Conservation (phyloP, 1,140 invertebrate species). For the Halyomorpha halys region DNA sequence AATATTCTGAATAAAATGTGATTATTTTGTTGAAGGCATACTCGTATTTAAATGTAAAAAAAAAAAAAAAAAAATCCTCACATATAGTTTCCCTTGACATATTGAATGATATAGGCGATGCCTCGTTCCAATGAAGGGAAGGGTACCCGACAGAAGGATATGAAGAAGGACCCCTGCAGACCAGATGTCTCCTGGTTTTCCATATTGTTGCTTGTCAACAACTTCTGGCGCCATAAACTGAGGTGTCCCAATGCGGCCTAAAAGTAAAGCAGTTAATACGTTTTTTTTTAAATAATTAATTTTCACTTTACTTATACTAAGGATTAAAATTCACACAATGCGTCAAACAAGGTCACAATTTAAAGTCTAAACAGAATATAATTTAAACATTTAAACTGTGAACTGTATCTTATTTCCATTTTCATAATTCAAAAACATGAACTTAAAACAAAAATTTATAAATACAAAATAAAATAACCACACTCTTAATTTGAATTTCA, state of each 20-base stretch:
- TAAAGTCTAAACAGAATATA: too few species aligned
- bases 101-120: conserved; percentile 84
- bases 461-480: too few species aligned
- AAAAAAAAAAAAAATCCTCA: too few species aligned
- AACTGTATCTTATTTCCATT: too few species aligned
- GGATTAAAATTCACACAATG: too few species aligned
- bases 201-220: conserved; percentile 78
- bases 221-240: conserved; percentile 98
- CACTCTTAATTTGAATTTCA: too few species aligned
- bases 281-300: not conserved
- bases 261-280: not conserved
- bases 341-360: too few species aligned
- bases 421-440: too few species aligned
- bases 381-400: too few species aligned
- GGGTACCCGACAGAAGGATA: conserved; percentile 80
- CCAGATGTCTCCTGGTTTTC: conserved; percentile 96
- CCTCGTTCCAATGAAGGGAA: conserved; percentile 90
- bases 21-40: too few species aligned
- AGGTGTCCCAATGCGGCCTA: conserved; percentile 86
- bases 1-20: not conserved
- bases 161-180: conserved; percentile 89
- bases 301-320: not conserved
- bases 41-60: too few species aligned
- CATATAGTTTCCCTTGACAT: conserved; percentile 70
- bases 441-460: too few species aligned